A percentile compares a stretch with the other conserved stretches of the same genome.
Evolutionary conservation across 2,113 vertebrate species (phyloP).

Genomic region (Psilopogon haemacephalus): DNA sequence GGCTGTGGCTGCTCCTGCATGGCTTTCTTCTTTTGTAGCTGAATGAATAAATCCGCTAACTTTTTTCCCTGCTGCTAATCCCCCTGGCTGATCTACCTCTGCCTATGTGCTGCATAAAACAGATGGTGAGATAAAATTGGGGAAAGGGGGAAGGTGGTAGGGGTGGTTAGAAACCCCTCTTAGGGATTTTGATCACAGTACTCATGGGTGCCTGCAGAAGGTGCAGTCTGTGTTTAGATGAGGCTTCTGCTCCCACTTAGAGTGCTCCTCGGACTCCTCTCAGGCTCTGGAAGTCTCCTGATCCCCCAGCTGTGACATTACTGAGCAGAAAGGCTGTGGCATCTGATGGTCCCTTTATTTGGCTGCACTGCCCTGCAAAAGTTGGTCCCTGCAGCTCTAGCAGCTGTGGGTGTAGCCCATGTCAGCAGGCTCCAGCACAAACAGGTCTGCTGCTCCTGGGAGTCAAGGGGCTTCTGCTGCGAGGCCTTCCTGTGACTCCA

Average conservation of each 20-base stretch:
- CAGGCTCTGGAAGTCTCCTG: neutral
- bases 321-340: neutral
- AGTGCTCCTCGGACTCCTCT: neutral
- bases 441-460: neutral
- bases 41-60: too few relatives aligned
- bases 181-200: too few relatives aligned
- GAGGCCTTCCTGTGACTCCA: neutral
- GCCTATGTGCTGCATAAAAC: too few relatives aligned
- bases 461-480: neutral
- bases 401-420: neutral
- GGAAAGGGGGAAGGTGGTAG: too few relatives aligned
- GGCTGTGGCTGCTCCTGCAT: too few relatives aligned
- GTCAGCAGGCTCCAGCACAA: neutral
- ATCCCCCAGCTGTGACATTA: rapidly evolving
- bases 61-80: too few relatives aligned
- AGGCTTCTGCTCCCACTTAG: neutral
- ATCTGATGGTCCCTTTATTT: rapidly evolving
- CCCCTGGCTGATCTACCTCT: too few relatives aligned
- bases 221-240: too few relatives aligned
- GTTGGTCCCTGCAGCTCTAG: neutral
- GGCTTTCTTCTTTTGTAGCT: too few relatives aligned
- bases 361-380: neutral
- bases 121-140: too few relatives aligned
- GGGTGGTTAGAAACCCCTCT: too few relatives aligned
- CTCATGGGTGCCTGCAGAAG: neutral